phyloP scores from a whole-genome alignment of 2,888 invertebrate species.

The Epinotia demarniana region DNA sequence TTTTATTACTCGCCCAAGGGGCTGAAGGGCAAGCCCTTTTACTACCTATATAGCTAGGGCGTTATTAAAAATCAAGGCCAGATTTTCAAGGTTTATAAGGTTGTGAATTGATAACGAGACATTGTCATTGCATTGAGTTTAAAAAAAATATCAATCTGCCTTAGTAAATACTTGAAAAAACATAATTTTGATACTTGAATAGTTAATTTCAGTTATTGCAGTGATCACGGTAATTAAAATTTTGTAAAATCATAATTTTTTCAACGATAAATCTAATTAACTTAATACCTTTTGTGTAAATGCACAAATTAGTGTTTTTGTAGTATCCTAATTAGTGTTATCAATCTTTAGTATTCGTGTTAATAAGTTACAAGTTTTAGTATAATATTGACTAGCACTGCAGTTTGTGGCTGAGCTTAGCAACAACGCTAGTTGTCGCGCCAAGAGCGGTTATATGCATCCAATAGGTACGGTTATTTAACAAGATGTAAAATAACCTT shows the following conservation, averaged over 20 bases:
- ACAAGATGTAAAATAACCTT: constrained; percentile 26
- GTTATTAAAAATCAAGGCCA: constrained; percentile 31
- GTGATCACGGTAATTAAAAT: neutral
- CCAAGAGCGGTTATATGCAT: constrained; percentile 6
- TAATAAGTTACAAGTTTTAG: too few relatives aligned
- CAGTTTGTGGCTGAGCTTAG: neutral
- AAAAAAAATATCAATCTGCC: neutral
- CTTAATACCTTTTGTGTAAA: neutral
- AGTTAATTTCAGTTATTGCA: neutral
- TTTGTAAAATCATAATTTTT: neutral
- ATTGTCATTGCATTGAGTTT: neutral
- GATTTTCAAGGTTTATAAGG: neutral
- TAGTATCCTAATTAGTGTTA: too few relatives aligned
- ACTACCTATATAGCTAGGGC: constrained; percentile 12
- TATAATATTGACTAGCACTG: neutral
- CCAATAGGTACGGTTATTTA: constrained; percentile 24
- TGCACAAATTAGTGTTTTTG: too few relatives aligned
- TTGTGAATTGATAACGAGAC: neutral
- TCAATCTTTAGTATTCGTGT: neutral
- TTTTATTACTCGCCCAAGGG: constrained; percentile 37
- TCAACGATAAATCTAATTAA: neutral
- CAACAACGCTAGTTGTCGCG: neutral
- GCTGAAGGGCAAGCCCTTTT: constrained; percentile 35
- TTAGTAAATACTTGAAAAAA: neutral
- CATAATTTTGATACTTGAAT: neutral